Conservation (phyloP, 2,888 invertebrate genomes). For the Coleophora deauratella region DNA sequence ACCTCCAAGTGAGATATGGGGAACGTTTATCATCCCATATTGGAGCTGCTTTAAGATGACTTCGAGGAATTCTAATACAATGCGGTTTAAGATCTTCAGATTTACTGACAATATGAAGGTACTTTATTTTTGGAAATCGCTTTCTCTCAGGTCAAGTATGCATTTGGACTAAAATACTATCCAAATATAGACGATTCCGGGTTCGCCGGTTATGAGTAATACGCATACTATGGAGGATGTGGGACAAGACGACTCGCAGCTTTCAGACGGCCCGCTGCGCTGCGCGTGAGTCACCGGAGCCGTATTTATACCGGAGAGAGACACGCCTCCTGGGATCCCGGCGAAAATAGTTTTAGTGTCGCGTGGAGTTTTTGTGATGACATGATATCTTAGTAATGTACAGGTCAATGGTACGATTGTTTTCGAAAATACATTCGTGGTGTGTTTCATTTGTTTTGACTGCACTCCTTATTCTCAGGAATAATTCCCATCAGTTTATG, state of each 20-base stretch:
- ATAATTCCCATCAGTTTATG: no score
- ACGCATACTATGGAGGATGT: constrained; percentile 61
- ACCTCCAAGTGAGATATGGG: no score
- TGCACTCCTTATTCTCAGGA: no score
- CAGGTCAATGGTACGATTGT: constrained; percentile 26
- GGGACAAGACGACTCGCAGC: constrained; percentile 67
- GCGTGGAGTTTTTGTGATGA: constrained; percentile 52
- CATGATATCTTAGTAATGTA: constrained; percentile 5
- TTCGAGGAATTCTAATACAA: no score
- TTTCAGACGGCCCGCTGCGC: constrained; percentile 46
- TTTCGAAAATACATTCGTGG: no score
- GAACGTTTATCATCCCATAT: no score
- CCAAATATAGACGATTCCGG: constrained; percentile 50
- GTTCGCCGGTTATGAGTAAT: constrained; percentile 65
- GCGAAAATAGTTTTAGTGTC: constrained; percentile 64
- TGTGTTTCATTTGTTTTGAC: no score
- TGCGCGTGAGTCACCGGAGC: constrained; percentile 54
- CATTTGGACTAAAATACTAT: constrained; percentile 17
- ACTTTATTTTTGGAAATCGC: no score
- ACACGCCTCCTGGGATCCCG: constrained; percentile 68
- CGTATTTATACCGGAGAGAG: constrained; percentile 61
- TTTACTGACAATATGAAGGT: no score
- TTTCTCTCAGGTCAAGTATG: no score
- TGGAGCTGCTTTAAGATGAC: no score
- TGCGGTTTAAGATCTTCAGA: no score